A percentile compares a stretch with the other conserved stretches of the same genome.
phyloP scores from a whole-genome alignment of 2,113 vertebrate species.

The Macroglossus sobrinus region DNA sequence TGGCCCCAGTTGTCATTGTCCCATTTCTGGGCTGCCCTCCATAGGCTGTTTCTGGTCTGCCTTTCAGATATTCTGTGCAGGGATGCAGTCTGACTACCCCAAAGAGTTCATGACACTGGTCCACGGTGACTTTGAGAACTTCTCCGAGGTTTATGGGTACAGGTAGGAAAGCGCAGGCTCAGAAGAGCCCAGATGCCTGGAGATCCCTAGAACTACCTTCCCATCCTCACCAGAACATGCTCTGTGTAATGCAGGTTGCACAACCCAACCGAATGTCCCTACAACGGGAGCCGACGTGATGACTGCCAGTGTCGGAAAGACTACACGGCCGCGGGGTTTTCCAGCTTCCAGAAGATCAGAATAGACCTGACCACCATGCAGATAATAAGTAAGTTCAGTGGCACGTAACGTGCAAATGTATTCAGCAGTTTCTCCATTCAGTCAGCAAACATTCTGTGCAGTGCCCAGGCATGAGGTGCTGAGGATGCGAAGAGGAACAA shows the following conservation, averaged over 20 bases:
- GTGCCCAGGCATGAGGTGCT: accelerated
- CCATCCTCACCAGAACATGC: conserved; percentile 68
- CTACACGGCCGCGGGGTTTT: conserved; percentile 92
- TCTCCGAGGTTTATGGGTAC: conserved; percentile 96
- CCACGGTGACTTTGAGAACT: conserved; percentile 92
- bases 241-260: conserved; percentile 86
- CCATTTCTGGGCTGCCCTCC: background rate
- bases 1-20: accelerated
- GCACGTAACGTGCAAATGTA: background rate
- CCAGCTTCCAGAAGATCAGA: conserved; percentile 94
- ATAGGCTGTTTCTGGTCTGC: background rate
- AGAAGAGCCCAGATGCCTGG: background rate
- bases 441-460: background rate
- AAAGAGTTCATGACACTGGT: conserved; percentile 93
- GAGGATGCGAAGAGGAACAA: accelerated
- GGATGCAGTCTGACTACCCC: conserved; percentile 92
- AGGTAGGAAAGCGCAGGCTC: conserved; percentile 84
- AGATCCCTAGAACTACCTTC: conserved; percentile 14
- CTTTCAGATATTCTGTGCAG: conserved; percentile 94
- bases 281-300: conserved; percentile 91
- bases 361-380: conserved; percentile 92
- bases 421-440: background rate
- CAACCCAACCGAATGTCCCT: conserved; percentile 95
- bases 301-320: conserved; percentile 94
- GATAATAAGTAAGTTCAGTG: conserved; percentile 93